A percentile compares a stretch with the other conserved stretches of the same genome.
These are phyloP conservation scores for Enteromius argenteus DNA, from an alignment of 2,797 vertebrate genomes.

Conservation along the genomic window DNA sequence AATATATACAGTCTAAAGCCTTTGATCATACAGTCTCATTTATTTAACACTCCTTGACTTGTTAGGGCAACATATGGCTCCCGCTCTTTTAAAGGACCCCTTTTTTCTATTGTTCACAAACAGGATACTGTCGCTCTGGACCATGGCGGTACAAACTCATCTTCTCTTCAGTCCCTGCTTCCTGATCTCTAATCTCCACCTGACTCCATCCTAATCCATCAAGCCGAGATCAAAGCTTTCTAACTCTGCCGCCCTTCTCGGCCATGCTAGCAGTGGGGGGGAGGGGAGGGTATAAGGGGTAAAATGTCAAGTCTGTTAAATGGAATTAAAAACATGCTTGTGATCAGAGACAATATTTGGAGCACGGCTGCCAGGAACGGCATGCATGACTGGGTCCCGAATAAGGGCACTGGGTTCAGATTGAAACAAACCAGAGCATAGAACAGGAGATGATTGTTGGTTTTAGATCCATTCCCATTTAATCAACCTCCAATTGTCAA, in stretches of 20 bases:
- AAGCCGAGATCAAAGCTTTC: constrained; percentile 40
- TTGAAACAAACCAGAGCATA: not conserved
- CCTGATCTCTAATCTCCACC: constrained; percentile 18
- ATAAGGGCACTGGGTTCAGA: not conserved
- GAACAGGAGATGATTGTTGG: constrained; percentile 3
- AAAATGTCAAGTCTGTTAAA: constrained; percentile 23
- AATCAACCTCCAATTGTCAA: constrained; percentile 8
- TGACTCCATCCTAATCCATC: constrained; percentile 10
- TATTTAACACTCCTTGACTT: constrained; percentile 25
- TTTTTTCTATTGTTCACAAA: constrained; percentile 16
- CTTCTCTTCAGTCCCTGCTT: not conserved
- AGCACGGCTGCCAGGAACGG: not conserved
- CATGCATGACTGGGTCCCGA: not conserved
- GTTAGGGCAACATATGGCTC: constrained; percentile 21
- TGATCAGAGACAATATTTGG: constrained; percentile 18
- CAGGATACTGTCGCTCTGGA: not conserved
- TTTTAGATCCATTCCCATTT: constrained; percentile 26
- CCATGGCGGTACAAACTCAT: not conserved
- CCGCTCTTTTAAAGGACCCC: not conserved
- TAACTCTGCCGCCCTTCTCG: not conserved
- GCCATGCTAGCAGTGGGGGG: not conserved
- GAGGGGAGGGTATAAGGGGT: not conserved
- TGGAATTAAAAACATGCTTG: constrained; percentile 29
- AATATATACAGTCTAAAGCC: not conserved
- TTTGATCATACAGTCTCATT: constrained; percentile 20